phyloP scores from a whole-genome alignment of 2,888 invertebrate genomes.

The Watsonalla cultraria region DNA sequence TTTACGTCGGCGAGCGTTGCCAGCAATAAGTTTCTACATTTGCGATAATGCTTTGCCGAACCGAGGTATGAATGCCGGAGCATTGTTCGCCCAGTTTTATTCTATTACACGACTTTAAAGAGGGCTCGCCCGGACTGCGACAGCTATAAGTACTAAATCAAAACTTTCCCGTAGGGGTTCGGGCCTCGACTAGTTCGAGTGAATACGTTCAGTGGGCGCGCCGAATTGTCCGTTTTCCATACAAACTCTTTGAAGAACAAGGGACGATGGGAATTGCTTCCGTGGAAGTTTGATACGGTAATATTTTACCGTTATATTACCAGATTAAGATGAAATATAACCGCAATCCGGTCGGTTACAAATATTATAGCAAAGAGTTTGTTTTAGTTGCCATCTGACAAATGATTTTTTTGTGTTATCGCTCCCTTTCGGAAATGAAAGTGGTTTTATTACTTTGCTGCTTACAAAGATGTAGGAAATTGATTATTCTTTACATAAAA shows the following conservation, averaged over 20 bases:
- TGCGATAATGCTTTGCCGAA: slow-evolving; percentile 37
- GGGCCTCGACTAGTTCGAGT: slow-evolving; percentile 54
- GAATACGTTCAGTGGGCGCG: slow-evolving; percentile 51
- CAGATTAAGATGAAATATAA: slow-evolving; percentile 20
- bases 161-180: slow-evolving; percentile 66
- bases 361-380: slow-evolving; percentile 1
- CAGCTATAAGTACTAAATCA: slow-evolving; percentile 76
- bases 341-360: slow-evolving; percentile 1
- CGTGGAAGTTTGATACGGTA: slow-evolving; percentile 29
- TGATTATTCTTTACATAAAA: too few species aligned
- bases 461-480: neutral
- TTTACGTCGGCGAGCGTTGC: slow-evolving; percentile 45
- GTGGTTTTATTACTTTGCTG: neutral
- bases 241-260: slow-evolving; percentile 47
- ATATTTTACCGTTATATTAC: slow-evolving; percentile 35
- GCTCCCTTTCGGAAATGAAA: neutral
- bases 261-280: slow-evolving; percentile 33
- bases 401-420: neutral
- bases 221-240: slow-evolving; percentile 53
- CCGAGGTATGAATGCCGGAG: slow-evolving; percentile 56
- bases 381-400: slow-evolving; percentile 1
- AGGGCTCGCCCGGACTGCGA: slow-evolving; percentile 59
- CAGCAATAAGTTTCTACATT: slow-evolving; percentile 55
- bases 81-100: slow-evolving; percentile 73
- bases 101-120: slow-evolving; percentile 73